These are phyloP conservation scores for Blastobasis adustella DNA, from an alignment of 2,888 invertebrate species.

Conservation along the genomic window DNA sequence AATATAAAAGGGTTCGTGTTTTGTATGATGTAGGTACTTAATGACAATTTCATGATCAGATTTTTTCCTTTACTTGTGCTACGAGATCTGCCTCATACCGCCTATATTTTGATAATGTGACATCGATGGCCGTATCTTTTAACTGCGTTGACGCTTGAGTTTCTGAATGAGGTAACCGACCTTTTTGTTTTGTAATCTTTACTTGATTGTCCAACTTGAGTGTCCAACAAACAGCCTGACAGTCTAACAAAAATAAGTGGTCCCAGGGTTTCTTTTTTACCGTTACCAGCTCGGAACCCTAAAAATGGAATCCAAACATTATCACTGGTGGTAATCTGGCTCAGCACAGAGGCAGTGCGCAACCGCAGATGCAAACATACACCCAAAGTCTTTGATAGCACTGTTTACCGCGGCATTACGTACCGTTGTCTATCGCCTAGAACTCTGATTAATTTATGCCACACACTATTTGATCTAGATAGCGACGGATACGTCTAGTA, in stretches of 20 bases:
- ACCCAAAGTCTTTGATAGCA: conserved; percentile 51
- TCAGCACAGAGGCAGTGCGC: conserved; percentile 48
- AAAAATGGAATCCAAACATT: conserved; percentile 9
- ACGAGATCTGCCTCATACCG: too few species aligned
- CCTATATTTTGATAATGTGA: too few species aligned
- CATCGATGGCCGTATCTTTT: too few species aligned
- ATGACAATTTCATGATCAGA: too few species aligned
- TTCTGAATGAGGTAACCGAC: background rate
- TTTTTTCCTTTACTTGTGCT: too few species aligned
- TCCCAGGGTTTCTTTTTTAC: background rate
- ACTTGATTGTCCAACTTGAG: background rate
- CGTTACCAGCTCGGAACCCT: conserved; percentile 2
- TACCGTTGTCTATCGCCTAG: conserved; percentile 56
- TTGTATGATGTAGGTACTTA: too few species aligned
- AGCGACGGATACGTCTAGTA: conserved; percentile 56
- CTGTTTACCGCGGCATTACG: conserved; percentile 61
- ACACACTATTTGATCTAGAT: conserved; percentile 61
- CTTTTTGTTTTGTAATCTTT: background rate
- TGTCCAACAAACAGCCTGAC: too few species aligned
- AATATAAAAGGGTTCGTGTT: too few species aligned
- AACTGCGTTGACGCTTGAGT: too few species aligned
- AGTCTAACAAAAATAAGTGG: too few species aligned
- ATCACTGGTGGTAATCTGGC: conserved; percentile 15
- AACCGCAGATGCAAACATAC: conserved; percentile 46
- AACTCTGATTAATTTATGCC: conserved; percentile 67